phyloP scores from a whole-genome alignment of 1,140 invertebrate genomes.

The Bombus affinis region DNA sequence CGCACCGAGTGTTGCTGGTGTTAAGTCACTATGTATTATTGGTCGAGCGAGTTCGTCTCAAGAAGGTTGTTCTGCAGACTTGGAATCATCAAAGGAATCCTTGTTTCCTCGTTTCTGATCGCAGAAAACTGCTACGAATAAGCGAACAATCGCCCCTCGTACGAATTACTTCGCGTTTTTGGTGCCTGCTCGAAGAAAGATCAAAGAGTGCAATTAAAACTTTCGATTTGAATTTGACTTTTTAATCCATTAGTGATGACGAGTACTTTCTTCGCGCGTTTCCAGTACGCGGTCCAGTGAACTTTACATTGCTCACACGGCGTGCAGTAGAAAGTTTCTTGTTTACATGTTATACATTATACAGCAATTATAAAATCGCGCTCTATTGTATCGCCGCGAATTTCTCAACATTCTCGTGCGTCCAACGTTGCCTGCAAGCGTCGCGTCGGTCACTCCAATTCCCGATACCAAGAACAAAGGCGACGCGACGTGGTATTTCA shows the following conservation, averaged over 20 bases:
- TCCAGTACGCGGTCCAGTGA: conserved; percentile 30
- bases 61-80: conserved; percentile 51
- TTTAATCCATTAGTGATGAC: not conserved
- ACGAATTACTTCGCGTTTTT: not conserved
- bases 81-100: conserved; percentile 43
- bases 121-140: not conserved
- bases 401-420: not conserved
- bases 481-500: not conserved
- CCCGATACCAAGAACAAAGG: not conserved
- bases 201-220: not conserved
- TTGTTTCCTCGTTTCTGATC: conserved; percentile 24
- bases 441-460: not conserved
- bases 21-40: conserved; percentile 76
- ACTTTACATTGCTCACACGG: conserved; percentile 6
- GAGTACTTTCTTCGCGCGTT: conserved; percentile 11
- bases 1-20: conserved; percentile 71
- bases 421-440: not conserved
- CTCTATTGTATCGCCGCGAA: not conserved
- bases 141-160: not conserved
- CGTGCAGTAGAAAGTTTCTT: conserved; percentile 40
- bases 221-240: not conserved
- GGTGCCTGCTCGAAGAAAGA: not conserved
- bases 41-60: conserved; percentile 55
- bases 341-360: conserved; percentile 36
- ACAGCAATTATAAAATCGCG: conserved; percentile 7